phyloP scores from a whole-genome alignment of 1,140 invertebrate species.

The Aphaenogaster ashmeadi region DNA sequence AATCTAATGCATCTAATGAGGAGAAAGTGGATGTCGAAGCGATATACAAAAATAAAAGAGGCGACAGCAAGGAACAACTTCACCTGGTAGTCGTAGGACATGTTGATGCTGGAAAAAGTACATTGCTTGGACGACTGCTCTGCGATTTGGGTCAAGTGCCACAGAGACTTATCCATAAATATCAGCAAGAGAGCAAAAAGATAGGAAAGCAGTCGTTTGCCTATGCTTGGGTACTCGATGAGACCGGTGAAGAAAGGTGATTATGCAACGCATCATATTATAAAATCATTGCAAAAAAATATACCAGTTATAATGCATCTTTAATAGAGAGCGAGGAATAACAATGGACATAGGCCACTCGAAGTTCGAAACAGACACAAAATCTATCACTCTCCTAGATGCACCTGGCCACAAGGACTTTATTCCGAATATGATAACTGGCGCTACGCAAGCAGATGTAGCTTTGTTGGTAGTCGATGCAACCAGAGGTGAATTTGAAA shows the following conservation, averaged over 20 bases:
- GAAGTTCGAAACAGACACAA: conserved; percentile 96
- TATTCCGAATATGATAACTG: conserved; percentile 99
- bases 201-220: conserved; percentile 99
- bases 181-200: conserved; percentile 99
- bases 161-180: conserved; percentile 97
- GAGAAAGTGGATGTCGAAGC: conserved; percentile 87
- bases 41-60: conserved; percentile 92
- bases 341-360: conserved; percentile 99
- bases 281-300: not conserved
- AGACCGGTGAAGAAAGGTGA: conserved; percentile 98
- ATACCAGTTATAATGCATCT: conserved; percentile 29
- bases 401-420: conserved; percentile 99
- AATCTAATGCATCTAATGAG: conserved; percentile 87
- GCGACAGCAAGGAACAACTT: conserved; percentile 93
- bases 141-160: conserved; percentile 96
- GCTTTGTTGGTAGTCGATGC: conserved; percentile 98
- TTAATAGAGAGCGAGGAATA: conserved; percentile 92
- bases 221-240: conserved; percentile 99
- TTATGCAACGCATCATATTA: conserved; percentile 20
- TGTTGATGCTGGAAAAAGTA: conserved; percentile 99
- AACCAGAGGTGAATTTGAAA: conserved; percentile 98
- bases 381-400: conserved; percentile 96
- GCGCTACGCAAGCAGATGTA: conserved; percentile 98
- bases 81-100: conserved; percentile 99
- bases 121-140: conserved; percentile 98